A percentile compares a stretch with the other conserved stretches of the same genome.
phyloP scores from a whole-genome alignment of 2,888 invertebrate genomes.

The Melieria picta region DNA sequence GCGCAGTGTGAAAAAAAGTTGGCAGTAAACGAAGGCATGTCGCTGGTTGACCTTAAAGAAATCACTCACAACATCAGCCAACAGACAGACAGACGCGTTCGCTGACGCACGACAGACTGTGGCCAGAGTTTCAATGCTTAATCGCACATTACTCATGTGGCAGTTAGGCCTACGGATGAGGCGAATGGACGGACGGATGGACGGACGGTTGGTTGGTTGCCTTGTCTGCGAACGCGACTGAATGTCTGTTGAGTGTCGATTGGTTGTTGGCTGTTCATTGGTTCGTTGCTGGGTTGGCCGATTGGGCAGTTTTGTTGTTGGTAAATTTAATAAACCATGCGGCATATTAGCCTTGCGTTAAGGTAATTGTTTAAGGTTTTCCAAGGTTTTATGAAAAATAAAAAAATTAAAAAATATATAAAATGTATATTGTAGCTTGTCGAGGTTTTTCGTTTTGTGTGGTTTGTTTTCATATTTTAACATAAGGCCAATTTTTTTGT shows the following conservation, averaged over 20 bases:
- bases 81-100: too few relatives aligned
- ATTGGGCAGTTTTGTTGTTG: slow-evolving; percentile 1
- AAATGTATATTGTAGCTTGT: too few relatives aligned
- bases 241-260: not conserved
- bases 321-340: slow-evolving; percentile 19
- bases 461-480: not conserved
- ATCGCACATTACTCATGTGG: too few relatives aligned
- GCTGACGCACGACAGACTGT: too few relatives aligned
- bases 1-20: not conserved
- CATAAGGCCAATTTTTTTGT: not conserved
- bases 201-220: too few relatives aligned
- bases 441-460: slow-evolving; percentile 12
- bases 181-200: too few relatives aligned
- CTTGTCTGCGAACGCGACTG: too few relatives aligned
- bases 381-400: slow-evolving; percentile 22
- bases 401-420: slow-evolving; percentile 6
- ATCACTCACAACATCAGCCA: slow-evolving; percentile 11
- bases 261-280: not conserved
- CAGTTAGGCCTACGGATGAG: too few relatives aligned
- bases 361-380: slow-evolving; percentile 34
- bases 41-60: slow-evolving; percentile 26
- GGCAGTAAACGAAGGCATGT: not conserved
- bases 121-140: too few relatives aligned
- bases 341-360: slow-evolving; percentile 28
- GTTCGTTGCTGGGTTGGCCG: slow-evolving; percentile 3